A percentile compares a stretch with the other conserved stretches of the same genome.
phyloP scores from a whole-genome alignment of 2,797 vertebrate species.

The Sparidentex hasta region DNA sequence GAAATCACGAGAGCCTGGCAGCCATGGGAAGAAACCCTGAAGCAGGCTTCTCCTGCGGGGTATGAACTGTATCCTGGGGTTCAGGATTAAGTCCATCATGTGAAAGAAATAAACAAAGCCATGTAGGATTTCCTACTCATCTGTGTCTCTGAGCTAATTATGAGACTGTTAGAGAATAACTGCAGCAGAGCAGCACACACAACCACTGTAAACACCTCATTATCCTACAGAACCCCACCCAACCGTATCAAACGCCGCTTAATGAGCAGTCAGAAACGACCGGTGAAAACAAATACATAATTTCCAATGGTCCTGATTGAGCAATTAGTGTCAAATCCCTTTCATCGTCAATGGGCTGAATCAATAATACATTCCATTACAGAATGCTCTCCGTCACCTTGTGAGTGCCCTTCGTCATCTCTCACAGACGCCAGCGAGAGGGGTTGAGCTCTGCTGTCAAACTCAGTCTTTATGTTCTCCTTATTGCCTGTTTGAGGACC shows the following conservation, averaged over 20 bases:
- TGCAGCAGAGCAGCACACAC: slow-evolving; percentile 52
- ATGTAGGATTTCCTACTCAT: slow-evolving; percentile 36
- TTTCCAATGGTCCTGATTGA: slow-evolving; percentile 66
- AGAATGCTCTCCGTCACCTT: slow-evolving; percentile 42
- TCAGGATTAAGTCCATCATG: slow-evolving; percentile 52
- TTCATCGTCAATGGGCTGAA: slow-evolving; percentile 51
- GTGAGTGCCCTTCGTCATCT: slow-evolving; percentile 33
- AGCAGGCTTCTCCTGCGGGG: neutral
- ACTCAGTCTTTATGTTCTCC: neutral
- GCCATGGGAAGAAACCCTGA: slow-evolving; percentile 15
- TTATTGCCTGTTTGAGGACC: neutral
- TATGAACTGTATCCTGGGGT: slow-evolving; percentile 10
- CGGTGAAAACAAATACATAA: slow-evolving; percentile 62
- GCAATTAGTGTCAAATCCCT: slow-evolving; percentile 65
- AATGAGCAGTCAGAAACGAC: slow-evolving; percentile 66
- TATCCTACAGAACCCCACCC: slow-evolving; percentile 67
- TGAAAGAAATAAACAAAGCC: slow-evolving; percentile 50
- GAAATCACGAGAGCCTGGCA: neutral
- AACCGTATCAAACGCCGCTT: slow-evolving; percentile 63
- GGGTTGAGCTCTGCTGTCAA: slow-evolving; percentile 4
- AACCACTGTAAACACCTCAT: slow-evolving; percentile 65
- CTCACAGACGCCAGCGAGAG: neutral
- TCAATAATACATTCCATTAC: slow-evolving; percentile 62
- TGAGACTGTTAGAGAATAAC: slow-evolving; percentile 43
- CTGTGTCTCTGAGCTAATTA: slow-evolving; percentile 57